These are phyloP conservation scores for Petrocephalus sullivani DNA, from an alignment of 2,797 vertebrate species.

Conservation along the genomic window DNA sequence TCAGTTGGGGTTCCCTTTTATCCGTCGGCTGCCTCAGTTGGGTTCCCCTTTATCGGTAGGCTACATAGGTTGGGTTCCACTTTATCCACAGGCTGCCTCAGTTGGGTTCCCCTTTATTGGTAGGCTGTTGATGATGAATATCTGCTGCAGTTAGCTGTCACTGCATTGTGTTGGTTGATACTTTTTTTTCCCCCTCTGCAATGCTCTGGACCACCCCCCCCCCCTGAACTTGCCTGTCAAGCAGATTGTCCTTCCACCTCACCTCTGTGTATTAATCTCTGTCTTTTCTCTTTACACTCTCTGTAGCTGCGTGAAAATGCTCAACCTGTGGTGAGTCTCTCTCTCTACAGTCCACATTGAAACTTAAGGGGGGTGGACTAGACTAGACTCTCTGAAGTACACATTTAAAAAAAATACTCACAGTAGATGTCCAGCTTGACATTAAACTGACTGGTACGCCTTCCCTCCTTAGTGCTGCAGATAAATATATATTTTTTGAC, in stretches of 20 bases:
- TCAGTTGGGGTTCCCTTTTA: too few relatives aligned
- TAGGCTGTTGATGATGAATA: not conserved
- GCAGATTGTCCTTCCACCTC: constrained; percentile 68
- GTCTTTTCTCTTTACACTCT: constrained; percentile 86
- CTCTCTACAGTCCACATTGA: constrained; percentile 84
- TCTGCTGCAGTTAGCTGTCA: not conserved
- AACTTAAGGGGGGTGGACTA: constrained; percentile 78
- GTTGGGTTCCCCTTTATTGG: not conserved
- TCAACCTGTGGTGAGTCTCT: constrained; percentile 99
- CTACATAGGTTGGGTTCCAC: too few relatives aligned
- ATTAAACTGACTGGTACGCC: not conserved
- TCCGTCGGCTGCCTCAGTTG: too few relatives aligned
- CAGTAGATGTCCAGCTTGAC: not conserved
- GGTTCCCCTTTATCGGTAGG: too few relatives aligned
- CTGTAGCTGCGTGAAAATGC: constrained; percentile 99
- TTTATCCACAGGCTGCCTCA: not conserved
- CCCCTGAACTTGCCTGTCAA: constrained; percentile 69
- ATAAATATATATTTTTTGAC: not conserved
- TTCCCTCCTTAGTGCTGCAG: not conserved
- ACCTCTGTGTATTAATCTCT: constrained; percentile 92
- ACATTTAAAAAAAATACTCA: not conserved
- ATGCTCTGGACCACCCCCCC: constrained; percentile 10
- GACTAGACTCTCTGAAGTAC: constrained; percentile 61
- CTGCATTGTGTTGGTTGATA: not conserved
- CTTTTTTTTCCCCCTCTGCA: not conserved